Conservation (phyloP, 2,797 vertebrate genomes). For the Phoebastria nigripes region DNA sequence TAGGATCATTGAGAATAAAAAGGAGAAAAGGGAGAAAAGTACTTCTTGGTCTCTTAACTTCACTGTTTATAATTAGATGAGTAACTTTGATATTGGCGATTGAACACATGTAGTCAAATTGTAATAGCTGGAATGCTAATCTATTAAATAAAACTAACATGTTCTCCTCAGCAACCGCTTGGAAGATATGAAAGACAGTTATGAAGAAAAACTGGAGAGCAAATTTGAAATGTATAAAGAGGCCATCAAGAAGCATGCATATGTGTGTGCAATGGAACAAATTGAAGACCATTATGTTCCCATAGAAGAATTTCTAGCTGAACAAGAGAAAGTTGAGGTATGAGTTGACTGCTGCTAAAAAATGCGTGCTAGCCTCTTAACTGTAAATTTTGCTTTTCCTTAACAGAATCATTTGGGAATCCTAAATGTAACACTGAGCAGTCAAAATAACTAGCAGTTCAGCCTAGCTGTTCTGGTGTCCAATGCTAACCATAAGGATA, state of each 20-base stretch:
- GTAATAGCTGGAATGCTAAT: not conserved
- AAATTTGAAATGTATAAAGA: constrained; percentile 92
- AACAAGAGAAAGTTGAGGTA: constrained; percentile 86
- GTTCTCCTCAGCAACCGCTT: constrained; percentile 77
- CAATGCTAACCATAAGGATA: not conserved
- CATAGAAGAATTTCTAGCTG: constrained; percentile 82
- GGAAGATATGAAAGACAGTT: constrained; percentile 85
- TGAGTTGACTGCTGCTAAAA: not conserved
- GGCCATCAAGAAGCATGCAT: constrained; percentile 88
- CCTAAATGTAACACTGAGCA: not conserved
- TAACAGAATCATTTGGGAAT: not conserved
- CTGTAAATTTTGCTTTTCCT: not conserved
- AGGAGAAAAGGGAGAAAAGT: not conserved
- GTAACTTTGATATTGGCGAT: not conserved
- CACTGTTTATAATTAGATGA: not conserved
- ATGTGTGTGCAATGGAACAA: constrained; percentile 83
- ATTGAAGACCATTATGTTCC: constrained; percentile 86
- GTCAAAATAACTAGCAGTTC: not conserved
- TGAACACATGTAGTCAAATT: not conserved
- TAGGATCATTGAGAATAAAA: not conserved
- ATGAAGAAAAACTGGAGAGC: constrained; percentile 87
- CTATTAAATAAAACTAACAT: not conserved
- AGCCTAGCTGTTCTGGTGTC: not conserved
- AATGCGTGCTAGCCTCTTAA: not conserved
- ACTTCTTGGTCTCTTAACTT: not conserved